Base-by-base conservation (phyloP, 2,888 invertebrate species). In the Calameuta filiformis region DNA sequence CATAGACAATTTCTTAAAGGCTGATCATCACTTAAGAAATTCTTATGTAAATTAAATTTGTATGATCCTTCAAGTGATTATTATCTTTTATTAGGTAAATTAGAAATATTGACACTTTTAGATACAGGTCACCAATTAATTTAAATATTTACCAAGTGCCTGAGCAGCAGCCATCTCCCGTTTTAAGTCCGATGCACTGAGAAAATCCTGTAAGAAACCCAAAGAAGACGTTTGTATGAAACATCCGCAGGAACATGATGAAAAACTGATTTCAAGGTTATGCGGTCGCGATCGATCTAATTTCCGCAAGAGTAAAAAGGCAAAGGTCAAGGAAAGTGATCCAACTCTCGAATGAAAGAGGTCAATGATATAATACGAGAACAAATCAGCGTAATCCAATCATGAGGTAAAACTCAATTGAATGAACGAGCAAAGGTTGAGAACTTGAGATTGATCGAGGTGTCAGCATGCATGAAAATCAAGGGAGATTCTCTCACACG, bases 181-280 rank as follows among this genome's bases (percentile, higher is more conserved):
- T 71, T 75, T 76, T 40, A 71, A 23, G 31, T 71, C 31, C 33
- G 71, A 34, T 31, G 71, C 71, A 34, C 71, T 71, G 31, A 31
- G 31, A 71, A 71, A 33, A 33, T 33, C 34, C 71, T 71, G 33
- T 33, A 71, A 71, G 31, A 71, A 68, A 75, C 9, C 75, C 76
- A 37, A 76, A 78, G 40, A 76, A 56, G 23, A 78, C 73, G 75
- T 71, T 75, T 78, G 40, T 35, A 76, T 71, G 75, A 35, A 71
- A 71, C 33, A 23, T 71, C 71, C 33, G 31, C 33, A 34, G 12
- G 31, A 71, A 71, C 15, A 76, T 76, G 76, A 76, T 2, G 69
- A n/a, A 71, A 75, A 75, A 56, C 68, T 77, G 75, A 79, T 84
- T 85, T 84, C 85, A 85, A 86, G 86, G 85, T 86, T 86, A 86